Evolutionary conservation across 1,140 invertebrate species (phyloP), one percentile per base, ranked within the genome.

Genomic region (Neoseiulus cucumeris): DNA sequence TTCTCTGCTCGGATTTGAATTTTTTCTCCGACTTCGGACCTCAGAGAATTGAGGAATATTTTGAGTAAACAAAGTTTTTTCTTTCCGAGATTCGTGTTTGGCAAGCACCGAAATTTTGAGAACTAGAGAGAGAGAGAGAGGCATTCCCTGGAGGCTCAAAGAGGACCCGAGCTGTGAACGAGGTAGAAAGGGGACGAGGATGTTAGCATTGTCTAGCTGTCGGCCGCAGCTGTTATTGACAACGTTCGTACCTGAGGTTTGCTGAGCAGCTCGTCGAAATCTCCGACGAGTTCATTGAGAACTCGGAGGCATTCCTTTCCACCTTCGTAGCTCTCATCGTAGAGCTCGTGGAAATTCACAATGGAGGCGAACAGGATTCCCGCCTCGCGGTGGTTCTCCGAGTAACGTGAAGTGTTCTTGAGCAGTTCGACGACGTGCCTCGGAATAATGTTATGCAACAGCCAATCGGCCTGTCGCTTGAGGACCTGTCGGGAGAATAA

Each of bases 371-470:
- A 96, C 68, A 96, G 87, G 14, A 96, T 91, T 0, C 86, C 92
- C 0, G 91, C 90, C 68, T 89, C 82, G 71, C 86, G 86, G 72
- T 95, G 90, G 76, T 95, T 95, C 74, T 93, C 88, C 2, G 91
- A 95, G 78, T 96, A 97, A 72, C 91, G 91, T 1, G 89, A 87
- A 28, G 88, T 90, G 64, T 85, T 87, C 75, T 93, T 94, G 6
- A 96, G 76, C 70, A 89, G 85, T 70, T 95, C 90, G 0, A 89
- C 89, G 6, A 95, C 89, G 71, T 96, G 90, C 65, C 87, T 83
- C 0, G 92, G 92, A 72, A 96, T 94, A 42, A 96, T 96, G 72
- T 96, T 96, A 71, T 95, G 89, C 0, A 97, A 79, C 65, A 97
- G 77, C 87, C 89, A 93, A 72, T 96, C 91, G 0, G 91, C 91